These are phyloP conservation scores for Ptychoptera albimana DNA, from an alignment of 2,888 invertebrate genomes.

Conservation along the genomic window DNA sequence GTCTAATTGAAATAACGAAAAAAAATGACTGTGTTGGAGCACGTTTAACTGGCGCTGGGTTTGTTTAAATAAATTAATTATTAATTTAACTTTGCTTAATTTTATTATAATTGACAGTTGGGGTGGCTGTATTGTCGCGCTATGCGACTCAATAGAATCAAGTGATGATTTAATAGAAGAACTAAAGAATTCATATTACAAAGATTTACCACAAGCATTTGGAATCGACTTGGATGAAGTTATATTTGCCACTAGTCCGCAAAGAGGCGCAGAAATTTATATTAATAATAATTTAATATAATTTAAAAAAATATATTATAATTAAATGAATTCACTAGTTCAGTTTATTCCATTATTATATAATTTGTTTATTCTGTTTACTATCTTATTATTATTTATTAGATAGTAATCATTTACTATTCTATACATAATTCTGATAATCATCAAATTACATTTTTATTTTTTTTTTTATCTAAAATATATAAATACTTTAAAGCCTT, in stretches of 20 bases:
- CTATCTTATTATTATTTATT: too few relatives aligned
- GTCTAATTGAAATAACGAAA: conserved; percentile 56
- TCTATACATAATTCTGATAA: too few relatives aligned
- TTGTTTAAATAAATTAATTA: conserved; percentile 12
- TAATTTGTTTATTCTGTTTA: too few relatives aligned
- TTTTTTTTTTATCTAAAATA: too few relatives aligned
- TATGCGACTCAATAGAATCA: conserved; percentile 35
- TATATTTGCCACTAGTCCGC: conserved; percentile 50
- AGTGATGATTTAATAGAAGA: conserved; percentile 49
- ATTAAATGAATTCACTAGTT: too few relatives aligned
- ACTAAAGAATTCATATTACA: conserved; percentile 56
- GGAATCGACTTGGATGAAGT: conserved; percentile 34
- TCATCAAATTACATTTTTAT: too few relatives aligned
- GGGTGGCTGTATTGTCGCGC: conserved; percentile 92
- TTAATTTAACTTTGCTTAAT: not conserved
- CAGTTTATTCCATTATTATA: too few relatives aligned
- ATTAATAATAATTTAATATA: conserved; percentile 1
- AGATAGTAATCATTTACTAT: too few relatives aligned
- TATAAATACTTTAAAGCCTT: too few relatives aligned
- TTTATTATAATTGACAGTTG: conserved; percentile 42
- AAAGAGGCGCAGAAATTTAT: conserved; percentile 25
- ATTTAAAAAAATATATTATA: too few relatives aligned
- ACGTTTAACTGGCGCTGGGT: conserved; percentile 91
- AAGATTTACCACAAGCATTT: conserved; percentile 35
- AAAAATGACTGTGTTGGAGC: conserved; percentile 57